Evolutionary conservation across 2,113 vertebrate genomes (phyloP).

Genomic region (Lamprologus sp.): DNA sequence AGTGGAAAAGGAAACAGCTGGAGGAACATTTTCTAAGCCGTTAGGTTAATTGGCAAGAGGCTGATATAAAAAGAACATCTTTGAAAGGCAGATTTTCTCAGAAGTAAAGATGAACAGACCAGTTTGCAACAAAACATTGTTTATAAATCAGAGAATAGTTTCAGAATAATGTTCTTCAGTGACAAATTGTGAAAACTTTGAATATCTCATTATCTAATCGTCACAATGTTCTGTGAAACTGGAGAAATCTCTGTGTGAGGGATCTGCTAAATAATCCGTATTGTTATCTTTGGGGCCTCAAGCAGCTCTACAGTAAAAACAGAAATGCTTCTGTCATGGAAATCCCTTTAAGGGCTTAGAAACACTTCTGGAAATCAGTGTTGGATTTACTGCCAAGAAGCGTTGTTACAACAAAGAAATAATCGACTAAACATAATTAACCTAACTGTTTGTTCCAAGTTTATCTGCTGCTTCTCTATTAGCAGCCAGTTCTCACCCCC

Average conservation of each 20-base stretch:
- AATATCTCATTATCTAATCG: neutral
- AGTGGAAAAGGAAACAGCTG: neutral
- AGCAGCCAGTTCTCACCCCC: neutral
- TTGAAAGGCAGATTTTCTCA: neutral
- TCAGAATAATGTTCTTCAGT: neutral
- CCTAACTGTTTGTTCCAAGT: neutral
- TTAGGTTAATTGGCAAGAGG: neutral
- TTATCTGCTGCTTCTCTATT: neutral
- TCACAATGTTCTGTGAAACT: neutral
- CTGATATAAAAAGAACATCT: neutral
- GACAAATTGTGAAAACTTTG: neutral
- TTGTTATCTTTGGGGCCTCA: neutral
- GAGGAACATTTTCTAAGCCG: neutral
- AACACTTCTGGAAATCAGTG: neutral
- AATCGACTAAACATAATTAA: neutral
- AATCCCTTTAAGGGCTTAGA: fast-evolving
- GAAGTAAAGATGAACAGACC: neutral
- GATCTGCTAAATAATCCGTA: neutral
- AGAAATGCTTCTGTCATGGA: neutral
- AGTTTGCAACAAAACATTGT: neutral
- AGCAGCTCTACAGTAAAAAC: neutral
- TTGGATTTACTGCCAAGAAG: neutral
- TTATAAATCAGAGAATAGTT: neutral
- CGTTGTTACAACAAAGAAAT: neutral
- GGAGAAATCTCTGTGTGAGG: neutral